Evolutionary conservation across 2,113 vertebrate species (phyloP), one percentile per base, ranked within the genome.

Genomic region (Heptranchias perlo): DNA sequence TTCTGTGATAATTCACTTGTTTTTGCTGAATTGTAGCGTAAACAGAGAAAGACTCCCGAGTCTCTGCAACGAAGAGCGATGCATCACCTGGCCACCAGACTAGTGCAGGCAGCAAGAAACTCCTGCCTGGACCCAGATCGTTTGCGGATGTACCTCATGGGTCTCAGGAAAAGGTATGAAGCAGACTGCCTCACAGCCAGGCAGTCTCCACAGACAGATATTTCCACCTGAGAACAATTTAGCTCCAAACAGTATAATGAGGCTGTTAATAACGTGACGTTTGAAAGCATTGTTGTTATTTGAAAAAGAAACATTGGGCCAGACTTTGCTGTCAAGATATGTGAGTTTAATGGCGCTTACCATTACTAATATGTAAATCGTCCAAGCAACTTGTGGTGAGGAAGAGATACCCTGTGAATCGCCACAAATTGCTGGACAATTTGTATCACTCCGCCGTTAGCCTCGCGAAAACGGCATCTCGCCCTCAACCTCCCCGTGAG

Each of bases 81-180:
- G 5, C 98, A 99, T 97, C 98, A 97, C 96, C 97, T 99, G 96
- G 98, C 98, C 95, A 98, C 97, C 65, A 98, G 98, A 96, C 97
- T 99, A 96, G 96, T 99, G 96, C 99, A 99, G 97, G 97, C 98
- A 7, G 99, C 99, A 96, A 98, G 98, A 96, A 99, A 99, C 97
- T 99, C 99, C 87, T 98, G 97, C 39, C n/a, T 99, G 97, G 98
- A 99, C 97, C 96, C 98, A 0, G 98, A 98, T 61, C 98, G 98
- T 96, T 97, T 99, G 92, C 98, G 98, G 13, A 98, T 98, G 39
- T 99, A 98, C 97, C 97, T 99, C 97, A 98, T 97, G 96, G 98
- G 98, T 23, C 97, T 99, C 96, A 99, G 97, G 97, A 98, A 97
- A 96, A 98, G 98, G 61, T 98, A 98, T 62, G 97, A 98, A 97